A percentile compares a stretch with the other conserved stretches of the same genome.
Conservation (phyloP, 2,113 vertebrate genomes). For the Ictalurus punctatus region DNA sequence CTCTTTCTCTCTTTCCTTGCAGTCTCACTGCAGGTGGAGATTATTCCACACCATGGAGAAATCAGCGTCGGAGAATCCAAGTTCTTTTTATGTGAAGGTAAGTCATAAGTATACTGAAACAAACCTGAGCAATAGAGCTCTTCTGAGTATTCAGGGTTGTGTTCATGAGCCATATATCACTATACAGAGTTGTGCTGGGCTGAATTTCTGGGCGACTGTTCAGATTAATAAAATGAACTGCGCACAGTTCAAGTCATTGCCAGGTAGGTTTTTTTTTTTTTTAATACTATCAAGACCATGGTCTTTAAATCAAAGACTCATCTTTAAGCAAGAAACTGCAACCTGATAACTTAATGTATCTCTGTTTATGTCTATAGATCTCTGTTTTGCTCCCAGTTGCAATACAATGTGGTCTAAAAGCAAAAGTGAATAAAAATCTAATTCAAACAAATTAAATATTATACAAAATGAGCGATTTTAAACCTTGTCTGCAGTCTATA, state of each 20-base stretch:
- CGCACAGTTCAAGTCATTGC: neutral
- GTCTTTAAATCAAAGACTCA: neutral
- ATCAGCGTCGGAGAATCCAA: constrained; percentile 98
- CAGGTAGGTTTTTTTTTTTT: neutral
- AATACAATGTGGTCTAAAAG: neutral
- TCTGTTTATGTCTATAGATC: neutral
- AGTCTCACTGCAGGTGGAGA: constrained; percentile 93
- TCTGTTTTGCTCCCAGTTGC: neutral
- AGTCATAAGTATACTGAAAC: constrained; percentile 35
- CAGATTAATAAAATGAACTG: neutral
- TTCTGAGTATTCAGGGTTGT: neutral
- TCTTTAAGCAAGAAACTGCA: neutral
- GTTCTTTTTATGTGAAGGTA: constrained; percentile 97
- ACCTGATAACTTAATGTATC: neutral
- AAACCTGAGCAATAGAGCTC: neutral
- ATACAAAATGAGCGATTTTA: neutral
- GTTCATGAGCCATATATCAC: neutral
- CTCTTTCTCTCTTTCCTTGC: constrained; percentile 48
- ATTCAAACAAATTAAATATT: neutral
- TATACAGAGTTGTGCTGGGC: neutral
- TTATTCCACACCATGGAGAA: constrained; percentile 90
- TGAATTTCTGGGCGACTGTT: neutral
- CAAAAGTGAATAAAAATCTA: neutral
- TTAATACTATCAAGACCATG: neutral
- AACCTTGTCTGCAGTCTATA: neutral